Conservation (phyloP, 2,888 invertebrate species). For the Leucophenga maculata region DNA sequence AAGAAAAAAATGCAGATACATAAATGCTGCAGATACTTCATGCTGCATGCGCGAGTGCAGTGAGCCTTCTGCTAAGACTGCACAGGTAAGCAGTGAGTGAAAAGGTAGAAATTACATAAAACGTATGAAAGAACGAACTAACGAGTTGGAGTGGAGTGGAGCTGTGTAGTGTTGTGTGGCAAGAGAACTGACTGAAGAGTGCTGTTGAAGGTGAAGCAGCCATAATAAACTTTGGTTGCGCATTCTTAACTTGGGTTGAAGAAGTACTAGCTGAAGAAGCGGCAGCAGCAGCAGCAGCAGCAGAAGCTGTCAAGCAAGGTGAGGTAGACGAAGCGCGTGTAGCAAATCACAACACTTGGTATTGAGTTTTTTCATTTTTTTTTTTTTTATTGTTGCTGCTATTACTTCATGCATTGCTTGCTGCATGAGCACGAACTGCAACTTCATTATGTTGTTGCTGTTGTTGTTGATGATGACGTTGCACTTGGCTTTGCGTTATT, state of each 20-base stretch:
- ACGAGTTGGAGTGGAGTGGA: too few species aligned
- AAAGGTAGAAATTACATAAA: too few species aligned
- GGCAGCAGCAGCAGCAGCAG: neutral
- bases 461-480: slow-evolving; percentile 44
- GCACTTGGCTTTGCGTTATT: slow-evolving; percentile 43
- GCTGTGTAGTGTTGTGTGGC: too few species aligned
- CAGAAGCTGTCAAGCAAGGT: neutral
- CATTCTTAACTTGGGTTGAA: too few species aligned
- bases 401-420: slow-evolving; percentile 1
- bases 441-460: slow-evolving; percentile 26
- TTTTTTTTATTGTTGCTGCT: neutral
- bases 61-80: slow-evolving; percentile 40
- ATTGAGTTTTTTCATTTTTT: neutral
- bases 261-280: neutral
- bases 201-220: too few species aligned
- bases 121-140: too few species aligned
- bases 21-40: neutral
- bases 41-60: slow-evolving; percentile 22
- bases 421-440: slow-evolving; percentile 47
- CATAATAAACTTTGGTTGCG: too few species aligned
- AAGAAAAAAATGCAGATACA: slow-evolving; percentile 24
- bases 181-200: too few species aligned
- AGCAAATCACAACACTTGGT: slow-evolving; percentile 14
- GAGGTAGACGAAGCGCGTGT: neutral
- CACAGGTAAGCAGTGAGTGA: neutral